phyloP scores from a whole-genome alignment of 53 echinoderm and acorn worm genomes.

The Crossaster papposus region DNA sequence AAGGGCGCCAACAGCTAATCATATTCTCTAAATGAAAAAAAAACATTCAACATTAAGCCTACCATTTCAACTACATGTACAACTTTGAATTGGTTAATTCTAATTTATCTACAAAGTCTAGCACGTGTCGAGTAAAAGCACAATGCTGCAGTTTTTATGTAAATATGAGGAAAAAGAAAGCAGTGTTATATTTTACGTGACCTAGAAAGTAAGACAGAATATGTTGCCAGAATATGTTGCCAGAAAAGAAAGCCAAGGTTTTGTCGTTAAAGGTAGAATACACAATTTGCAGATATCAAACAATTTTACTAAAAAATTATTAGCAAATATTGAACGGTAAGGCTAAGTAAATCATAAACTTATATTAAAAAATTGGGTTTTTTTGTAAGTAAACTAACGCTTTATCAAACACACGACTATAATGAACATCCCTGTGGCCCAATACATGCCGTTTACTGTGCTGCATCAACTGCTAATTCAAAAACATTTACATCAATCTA shows the following conservation, averaged over 20 bases:
- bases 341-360: no score
- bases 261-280: neutral
- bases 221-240: neutral
- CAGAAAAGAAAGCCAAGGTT: neutral
- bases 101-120: neutral
- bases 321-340: no score
- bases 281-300: neutral
- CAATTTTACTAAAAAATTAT: neutral
- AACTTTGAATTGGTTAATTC: neutral
- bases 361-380: no score
- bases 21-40: neutral
- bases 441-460: neutral
- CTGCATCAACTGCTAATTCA: neutral
- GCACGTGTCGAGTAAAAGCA: neutral
- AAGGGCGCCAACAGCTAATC: neutral
- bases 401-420: no score
- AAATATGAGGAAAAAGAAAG: neutral
- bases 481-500: no score
- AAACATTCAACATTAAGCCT: neutral
- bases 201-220: neutral
- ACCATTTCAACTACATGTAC: neutral
- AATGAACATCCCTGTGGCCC: neutral
- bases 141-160: neutral
- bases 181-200: neutral
- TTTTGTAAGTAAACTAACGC: no score